These are phyloP conservation scores for Fundulus diaphanus DNA, from an alignment of 2,797 vertebrate genomes.

Conservation along the genomic window DNA sequence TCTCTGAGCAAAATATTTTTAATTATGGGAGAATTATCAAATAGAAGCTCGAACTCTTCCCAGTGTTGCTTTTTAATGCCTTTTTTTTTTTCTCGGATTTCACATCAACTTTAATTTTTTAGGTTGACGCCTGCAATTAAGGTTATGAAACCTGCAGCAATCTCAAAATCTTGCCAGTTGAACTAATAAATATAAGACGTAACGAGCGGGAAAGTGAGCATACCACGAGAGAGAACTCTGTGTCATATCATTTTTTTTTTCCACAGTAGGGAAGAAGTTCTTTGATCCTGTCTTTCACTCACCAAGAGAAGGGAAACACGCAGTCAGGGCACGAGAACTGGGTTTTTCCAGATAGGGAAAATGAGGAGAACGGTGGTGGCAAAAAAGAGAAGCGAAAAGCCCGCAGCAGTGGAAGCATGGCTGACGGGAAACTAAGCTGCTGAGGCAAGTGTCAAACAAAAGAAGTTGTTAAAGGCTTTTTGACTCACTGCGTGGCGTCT, in stretches of 20 bases:
- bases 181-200: constrained; percentile 53
- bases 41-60: constrained; percentile 31
- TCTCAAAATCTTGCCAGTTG: constrained; percentile 43
- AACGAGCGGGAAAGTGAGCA: constrained; percentile 24
- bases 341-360: constrained; percentile 45
- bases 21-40: constrained; percentile 43
- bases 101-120: constrained; percentile 36
- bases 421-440: constrained; percentile 56
- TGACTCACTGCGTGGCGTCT: constrained; percentile 38
- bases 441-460: constrained; percentile 59
- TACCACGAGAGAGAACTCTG: constrained; percentile 46
- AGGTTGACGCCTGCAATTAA: constrained; percentile 22
- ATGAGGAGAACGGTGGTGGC: constrained; percentile 53
- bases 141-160: constrained; percentile 14
- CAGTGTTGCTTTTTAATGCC: constrained; percentile 6
- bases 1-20: constrained; percentile 34
- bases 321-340: constrained; percentile 38
- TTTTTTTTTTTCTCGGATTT: constrained; percentile 39
- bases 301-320: constrained; percentile 43
- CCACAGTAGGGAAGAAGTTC: constrained; percentile 52
- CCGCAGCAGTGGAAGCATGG: constrained; percentile 39
- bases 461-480: constrained; percentile 54
- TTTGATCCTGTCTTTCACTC: constrained; percentile 73
- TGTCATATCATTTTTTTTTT: constrained; percentile 49
- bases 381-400: constrained; percentile 42